Base-by-base conservation (phyloP, 2,113 vertebrate genomes). In the Cephalopholis sonnerati region DNA sequence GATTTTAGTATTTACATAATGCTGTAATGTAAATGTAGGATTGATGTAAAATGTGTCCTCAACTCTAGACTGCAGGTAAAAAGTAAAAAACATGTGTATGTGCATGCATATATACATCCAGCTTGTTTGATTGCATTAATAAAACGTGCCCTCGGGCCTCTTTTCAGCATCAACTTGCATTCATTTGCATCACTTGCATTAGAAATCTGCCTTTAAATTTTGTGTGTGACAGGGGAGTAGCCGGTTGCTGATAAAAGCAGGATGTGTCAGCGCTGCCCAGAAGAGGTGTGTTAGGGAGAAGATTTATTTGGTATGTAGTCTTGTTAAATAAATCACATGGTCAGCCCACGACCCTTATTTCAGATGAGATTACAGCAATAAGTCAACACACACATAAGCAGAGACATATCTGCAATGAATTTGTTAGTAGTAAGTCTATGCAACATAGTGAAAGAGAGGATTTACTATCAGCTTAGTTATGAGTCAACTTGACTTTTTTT, bases 261-360 rank as follows among this genome's bases (percentile, higher is more conserved):
- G 0, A 77, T 10, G 15, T 58, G 50, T 61, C 70, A 66, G 5
- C 39, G 54, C 36, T 29, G 58, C 24, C 41, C 5, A 81, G 70
- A 69, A 72, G 57, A 73, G 50, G 25, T 46, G 27, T 18, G 29
- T 20, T 15, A 22, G 57, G 13, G 63, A n/a, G n/a, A 58, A 67
- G 53, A 87, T 78, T 85, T 1, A 84, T 81, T 87, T 41, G 51
- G 69, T 83, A 51, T 69, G n/a, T 65, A 66, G 29, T 81, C 39
- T 27, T n/a, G 53, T 62, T 63, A 44, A 51, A 87, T 79, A 79
- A 81, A 83, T 81, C 75, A 62, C 55, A 74, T 8, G 0, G 53
- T 71, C 13, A 54, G 41, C 71, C 50, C 61, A 64, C 71, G 25
- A 69, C 79, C 68, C 24, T 63, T 36, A 82, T 89, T 86, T 74